Conservation (phyloP, 2,888 invertebrate genomes). For the Tetanocera ferruginea region DNA sequence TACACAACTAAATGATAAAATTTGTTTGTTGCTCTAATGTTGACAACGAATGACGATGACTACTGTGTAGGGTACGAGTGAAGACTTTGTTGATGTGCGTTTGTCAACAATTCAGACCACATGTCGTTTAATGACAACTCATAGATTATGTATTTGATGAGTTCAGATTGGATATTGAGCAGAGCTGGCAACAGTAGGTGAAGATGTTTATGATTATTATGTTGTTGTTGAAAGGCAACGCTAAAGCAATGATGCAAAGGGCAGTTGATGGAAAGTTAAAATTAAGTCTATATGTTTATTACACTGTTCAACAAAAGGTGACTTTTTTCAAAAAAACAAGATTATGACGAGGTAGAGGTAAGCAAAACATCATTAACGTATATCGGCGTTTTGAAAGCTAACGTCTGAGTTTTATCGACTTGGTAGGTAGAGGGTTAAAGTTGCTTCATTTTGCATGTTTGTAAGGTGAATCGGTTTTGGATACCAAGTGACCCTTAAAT, state of each 20-base stretch:
- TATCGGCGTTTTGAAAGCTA: too few species aligned
- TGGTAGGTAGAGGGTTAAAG: too few species aligned
- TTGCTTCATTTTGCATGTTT: too few species aligned
- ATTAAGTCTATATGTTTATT: too few species aligned
- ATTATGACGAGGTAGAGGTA: too few species aligned
- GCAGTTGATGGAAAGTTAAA: neutral
- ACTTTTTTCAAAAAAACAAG: too few species aligned
- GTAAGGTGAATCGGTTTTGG: too few species aligned
- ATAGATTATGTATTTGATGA: constrained; percentile 20
- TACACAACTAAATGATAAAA: neutral
- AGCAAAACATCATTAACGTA: too few species aligned
- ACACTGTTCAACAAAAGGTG: too few species aligned
- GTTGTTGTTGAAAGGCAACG: neutral
- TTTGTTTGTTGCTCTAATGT: neutral
- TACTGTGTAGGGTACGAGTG: neutral
- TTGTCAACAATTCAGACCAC: constrained; percentile 18
- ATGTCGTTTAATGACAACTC: constrained; percentile 15
- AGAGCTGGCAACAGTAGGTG: neutral
- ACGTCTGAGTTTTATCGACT: too few species aligned
- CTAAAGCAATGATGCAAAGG: neutral
- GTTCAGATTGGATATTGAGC: neutral
- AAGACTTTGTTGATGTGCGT: constrained; percentile 6
- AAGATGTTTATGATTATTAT: neutral
- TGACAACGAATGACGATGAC: neutral
- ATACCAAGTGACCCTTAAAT: too few species aligned